Conservation (phyloP, 2,797 vertebrate genomes). For the Galagoides demidoff region DNA sequence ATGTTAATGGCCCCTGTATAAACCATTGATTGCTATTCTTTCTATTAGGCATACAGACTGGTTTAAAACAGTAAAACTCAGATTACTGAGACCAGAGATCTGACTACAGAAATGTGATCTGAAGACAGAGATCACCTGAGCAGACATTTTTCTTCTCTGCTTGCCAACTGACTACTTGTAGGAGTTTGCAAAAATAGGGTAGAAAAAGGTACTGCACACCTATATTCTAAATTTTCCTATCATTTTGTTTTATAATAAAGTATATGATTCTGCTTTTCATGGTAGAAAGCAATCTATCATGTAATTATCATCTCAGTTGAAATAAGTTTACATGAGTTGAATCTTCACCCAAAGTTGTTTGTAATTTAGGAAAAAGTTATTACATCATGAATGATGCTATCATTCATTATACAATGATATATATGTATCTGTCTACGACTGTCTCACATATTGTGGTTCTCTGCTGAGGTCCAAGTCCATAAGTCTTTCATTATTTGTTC, state of each 20-base stretch:
- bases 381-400: not conserved
- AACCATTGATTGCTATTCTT: not conserved
- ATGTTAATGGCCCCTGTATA: rapidly evolving
- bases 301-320: not conserved
- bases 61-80: not conserved
- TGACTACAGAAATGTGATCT: not conserved
- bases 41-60: not conserved
- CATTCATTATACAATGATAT: not conserved
- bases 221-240: not conserved
- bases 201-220: not conserved
- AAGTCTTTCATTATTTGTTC: not conserved
- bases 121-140: not conserved
- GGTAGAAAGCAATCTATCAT: too few relatives aligned
- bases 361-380: not conserved
- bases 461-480: not conserved
- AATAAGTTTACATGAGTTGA: not conserved
- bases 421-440: not conserved
- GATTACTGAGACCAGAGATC: not conserved
- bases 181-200: not conserved
- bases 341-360: not conserved
- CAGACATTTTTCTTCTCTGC: not conserved
- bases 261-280: not conserved
- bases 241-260: not conserved
- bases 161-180: not conserved
- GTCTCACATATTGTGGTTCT: not conserved